Base-by-base conservation (phyloP, 2,797 vertebrate genomes). In the Staurois parvus region DNA sequence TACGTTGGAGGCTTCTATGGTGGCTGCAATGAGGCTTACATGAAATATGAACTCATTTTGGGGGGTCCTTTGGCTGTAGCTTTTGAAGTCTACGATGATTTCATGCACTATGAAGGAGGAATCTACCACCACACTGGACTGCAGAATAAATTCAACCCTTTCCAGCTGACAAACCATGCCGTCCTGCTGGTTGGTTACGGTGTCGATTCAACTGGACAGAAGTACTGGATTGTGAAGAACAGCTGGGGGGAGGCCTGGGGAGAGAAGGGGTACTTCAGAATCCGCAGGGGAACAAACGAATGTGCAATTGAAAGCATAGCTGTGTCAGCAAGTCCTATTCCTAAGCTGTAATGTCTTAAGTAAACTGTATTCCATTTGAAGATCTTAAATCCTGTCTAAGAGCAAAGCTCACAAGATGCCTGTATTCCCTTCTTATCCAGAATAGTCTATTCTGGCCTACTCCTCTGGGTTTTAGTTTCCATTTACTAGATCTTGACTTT, bases 1-100 rank as follows among this genome's bases (percentile, higher is more conserved):
- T 99, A 99, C 0, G 96, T 99, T 0, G 98, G 98, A 0, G 98
- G 98, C 0, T 99, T 99, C 90, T 99, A 99, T 2, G 98, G 98
- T 0, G 97, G 94, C 67, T 99, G 98, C 94, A 99, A 96, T 21
- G 98, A 99, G 91, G 91, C 87, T 2, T 94, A 96, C 80, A 99
- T 99, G 98, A 97, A 96, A 91, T 85, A 94, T 0, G 98, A 99
- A 62, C 95, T 99, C 85, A 93, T 99, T n/a, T 89, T 91, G 4
- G 92, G 92, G 0, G 52, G 52, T 0, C 98, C 98, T 0, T 75
- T 99, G 92, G 92, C 91, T 0, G 95, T 99, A 42, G 94, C 97
- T 24, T 96, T 99, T 15, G 96, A 99, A 91, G 98, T 99, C 64
- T 97, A 98, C 42, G 66, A 89, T 2, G 98, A 99, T 91, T 99